Evolutionary conservation across 2,797 vertebrate genomes (phyloP).

Genomic region (Coranthus polyacanthus): DNA sequence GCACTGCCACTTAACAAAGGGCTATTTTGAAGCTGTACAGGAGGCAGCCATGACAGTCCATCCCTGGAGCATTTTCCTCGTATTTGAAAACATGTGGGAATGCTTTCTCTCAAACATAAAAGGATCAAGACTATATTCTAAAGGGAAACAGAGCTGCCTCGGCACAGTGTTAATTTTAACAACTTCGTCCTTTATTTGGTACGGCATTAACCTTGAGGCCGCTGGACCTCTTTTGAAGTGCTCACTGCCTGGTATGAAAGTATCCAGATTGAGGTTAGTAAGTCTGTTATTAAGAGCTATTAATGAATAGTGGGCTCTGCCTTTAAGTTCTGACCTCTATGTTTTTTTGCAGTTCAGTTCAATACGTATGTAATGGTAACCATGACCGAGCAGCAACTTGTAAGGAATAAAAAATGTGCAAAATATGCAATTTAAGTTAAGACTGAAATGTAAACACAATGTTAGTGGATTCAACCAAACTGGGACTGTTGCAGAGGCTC

Average conservation of each 20-base stretch:
- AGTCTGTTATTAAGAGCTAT: conserved; percentile 73
- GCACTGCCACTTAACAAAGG: conserved; percentile 82
- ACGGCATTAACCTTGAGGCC: conserved; percentile 81
- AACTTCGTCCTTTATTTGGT: conserved; percentile 83
- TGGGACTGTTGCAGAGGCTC: conserved; percentile 11
- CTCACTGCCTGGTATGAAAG: conserved; percentile 56
- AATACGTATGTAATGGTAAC: conserved; percentile 3
- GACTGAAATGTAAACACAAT: conserved; percentile 3
- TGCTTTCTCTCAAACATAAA: conserved; percentile 90
- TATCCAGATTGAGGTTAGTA: conserved; percentile 74
- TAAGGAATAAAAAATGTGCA: conserved; percentile 35
- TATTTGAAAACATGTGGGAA: conserved; percentile 93
- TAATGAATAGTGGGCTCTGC: conserved; percentile 71
- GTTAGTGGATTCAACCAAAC: background rate
- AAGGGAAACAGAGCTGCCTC: conserved; percentile 82
- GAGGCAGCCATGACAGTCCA: conserved; percentile 77
- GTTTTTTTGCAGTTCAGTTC: conserved; percentile 38
- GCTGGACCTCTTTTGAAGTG: conserved; percentile 78
- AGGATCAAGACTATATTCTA: conserved; percentile 80
- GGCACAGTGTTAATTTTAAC: conserved; percentile 87
- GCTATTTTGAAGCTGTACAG: conserved; percentile 88
- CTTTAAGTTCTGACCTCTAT: conserved; percentile 60
- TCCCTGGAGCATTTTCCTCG: conserved; percentile 88
- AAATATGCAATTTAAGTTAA: too few relatives aligned
- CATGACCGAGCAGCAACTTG: conserved; percentile 24